These are phyloP conservation scores for Mobula birostris DNA, from an alignment of 2,113 vertebrate genomes.

Conservation along the genomic window DNA sequence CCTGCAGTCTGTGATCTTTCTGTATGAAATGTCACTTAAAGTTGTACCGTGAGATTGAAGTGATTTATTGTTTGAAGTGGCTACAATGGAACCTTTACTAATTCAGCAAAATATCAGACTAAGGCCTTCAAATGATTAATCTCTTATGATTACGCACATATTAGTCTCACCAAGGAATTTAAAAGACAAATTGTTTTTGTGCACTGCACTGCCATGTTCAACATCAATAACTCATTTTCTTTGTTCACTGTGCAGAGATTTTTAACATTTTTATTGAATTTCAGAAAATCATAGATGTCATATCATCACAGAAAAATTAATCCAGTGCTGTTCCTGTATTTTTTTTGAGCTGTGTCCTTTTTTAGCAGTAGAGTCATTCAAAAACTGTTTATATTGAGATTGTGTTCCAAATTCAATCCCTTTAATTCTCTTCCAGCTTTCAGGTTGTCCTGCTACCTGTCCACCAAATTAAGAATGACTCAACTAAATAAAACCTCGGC, in stretches of 20 bases:
- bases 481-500: not conserved
- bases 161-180: not conserved
- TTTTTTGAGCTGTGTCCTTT: not conserved
- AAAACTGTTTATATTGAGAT: not conserved
- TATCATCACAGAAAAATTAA: too few relatives aligned
- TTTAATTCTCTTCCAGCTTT: not conserved
- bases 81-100: not conserved
- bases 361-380: not conserved
- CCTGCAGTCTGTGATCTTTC: not conserved
- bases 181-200: not conserved
- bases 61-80: slow-evolving; percentile 30
- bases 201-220: not conserved
- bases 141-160: not conserved
- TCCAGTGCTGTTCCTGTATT: too few relatives aligned
- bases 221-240: not conserved
- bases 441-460: not conserved
- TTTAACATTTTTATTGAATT: not conserved
- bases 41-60: not conserved
- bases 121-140: not conserved
- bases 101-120: not conserved
- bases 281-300: too few relatives aligned
- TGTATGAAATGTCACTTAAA: not conserved
- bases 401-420: not conserved
- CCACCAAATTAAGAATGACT: not conserved
- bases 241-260: not conserved